These are phyloP conservation scores for Dione juno DNA, from an alignment of 2,888 invertebrate genomes.

Conservation along the genomic window DNA sequence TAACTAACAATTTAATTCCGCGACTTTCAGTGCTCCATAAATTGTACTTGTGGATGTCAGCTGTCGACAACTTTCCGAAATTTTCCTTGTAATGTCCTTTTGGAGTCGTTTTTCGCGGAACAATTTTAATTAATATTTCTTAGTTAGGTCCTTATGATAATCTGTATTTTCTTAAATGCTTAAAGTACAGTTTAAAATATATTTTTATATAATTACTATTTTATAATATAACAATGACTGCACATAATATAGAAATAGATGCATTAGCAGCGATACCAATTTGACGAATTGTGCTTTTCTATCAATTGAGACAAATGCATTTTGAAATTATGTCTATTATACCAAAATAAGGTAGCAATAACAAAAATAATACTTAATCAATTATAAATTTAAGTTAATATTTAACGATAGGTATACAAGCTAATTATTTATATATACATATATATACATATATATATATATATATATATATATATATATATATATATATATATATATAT, in stretches of 20 bases:
- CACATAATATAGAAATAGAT: background rate
- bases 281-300: background rate
- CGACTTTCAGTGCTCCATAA: constrained; percentile 72
- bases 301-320: background rate
- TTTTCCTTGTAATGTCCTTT: constrained; percentile 80
- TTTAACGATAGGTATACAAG: too few species aligned
- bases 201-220: background rate
- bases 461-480: too few species aligned
- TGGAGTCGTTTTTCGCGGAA: constrained; percentile 74
- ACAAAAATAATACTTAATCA: too few species aligned
- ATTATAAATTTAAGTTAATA: too few species aligned
- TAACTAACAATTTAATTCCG: constrained; percentile 78
- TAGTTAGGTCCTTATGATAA: constrained; percentile 53
- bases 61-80: constrained; percentile 77
- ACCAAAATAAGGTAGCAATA: too few species aligned
- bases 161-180: constrained; percentile 37
- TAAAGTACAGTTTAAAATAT: constrained; percentile 7
- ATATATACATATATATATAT: too few species aligned
- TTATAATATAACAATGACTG: too few species aligned
- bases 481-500: too few species aligned
- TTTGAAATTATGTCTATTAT: too few species aligned
- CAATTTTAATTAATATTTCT: constrained; percentile 80
- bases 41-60: constrained; percentile 80
- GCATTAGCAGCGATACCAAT: background rate
- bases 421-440: too few species aligned